Evolutionary conservation across 2,113 vertebrate genomes (phyloP), one percentile per base, ranked within the genome.

Genomic region (Cairina moschata): DNA sequence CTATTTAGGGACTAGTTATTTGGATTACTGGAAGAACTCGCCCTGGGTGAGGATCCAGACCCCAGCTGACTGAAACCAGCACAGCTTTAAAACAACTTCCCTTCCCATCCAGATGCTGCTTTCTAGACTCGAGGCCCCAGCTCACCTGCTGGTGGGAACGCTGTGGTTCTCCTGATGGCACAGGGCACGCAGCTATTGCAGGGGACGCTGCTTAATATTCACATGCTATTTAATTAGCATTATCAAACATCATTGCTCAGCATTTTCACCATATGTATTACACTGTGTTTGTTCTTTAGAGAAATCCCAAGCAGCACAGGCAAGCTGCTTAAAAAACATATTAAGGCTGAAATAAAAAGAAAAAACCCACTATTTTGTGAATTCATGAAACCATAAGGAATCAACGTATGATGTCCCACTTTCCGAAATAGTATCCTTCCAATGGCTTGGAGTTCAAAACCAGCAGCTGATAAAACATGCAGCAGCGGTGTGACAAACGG

Each of bases 181-280:
- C 76, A 52, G 81, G 83, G 69, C 58, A 84, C 50, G 84, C 46
- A 32, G 69, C n/a, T 62, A 82, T 4, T 13, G 87, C 59, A 58
- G 66, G 38, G 11, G 3, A 40, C 25, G 2, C 88, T 73, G 40
- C 42, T 85, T 82, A 60, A 69, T 56, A 38, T 75, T 16, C 62
- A 29, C 60, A 29, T 78, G 86, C 34, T 86, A 36, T 88, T 88
- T 91, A 88, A 88, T 68, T 77, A 83, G 67, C 94, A 93, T 82
- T 62, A 86, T 84, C 84, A 87, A 79, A 83, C 90, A 80, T 42
- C 1, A 0, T 40, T 60, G 84, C 83, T 91, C 74, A 78, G 91
- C 74, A 15, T 46, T 91, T 94, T 54, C 91, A 62, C 11, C 2
- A 2, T 34, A 13, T 15, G 63, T 28, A 67, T 91, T 38, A 26